Base-by-base conservation (phyloP, 1,140 invertebrate genomes). In the Drosophila elegans region DNA sequence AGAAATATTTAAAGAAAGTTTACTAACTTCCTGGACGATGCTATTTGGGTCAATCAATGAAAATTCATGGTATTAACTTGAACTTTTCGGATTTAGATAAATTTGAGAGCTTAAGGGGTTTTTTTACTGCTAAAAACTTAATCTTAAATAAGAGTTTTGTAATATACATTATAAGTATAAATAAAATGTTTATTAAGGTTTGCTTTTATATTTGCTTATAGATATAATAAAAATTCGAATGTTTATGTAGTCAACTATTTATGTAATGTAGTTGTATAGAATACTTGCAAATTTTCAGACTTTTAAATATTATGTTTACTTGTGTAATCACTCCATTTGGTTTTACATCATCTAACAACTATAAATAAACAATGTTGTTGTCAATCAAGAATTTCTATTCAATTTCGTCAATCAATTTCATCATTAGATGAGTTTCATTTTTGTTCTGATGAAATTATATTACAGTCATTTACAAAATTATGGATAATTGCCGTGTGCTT, bases 1-100 rank as follows among this genome's bases (percentile, higher is more conserved):
- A 85, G 81, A 52, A 81, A 82, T 69, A 55, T 72, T 60, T 74
- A 68, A 49, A 71, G 78, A 85, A 82, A 85, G 78, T 85, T 80
- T 67, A 62, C 45, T 68, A 21, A 56, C 67, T 71, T 71, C 51
- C 52, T 56, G 36, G 36, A 29, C 10, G 5, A 11, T 36, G 36
- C 21, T 38, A 57, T 71, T 42, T 34, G 41, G 64, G 67, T 69
- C 67, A 71, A 39, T 57, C 64, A 12, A 21, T n/a, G 32, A 7
- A 38, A 39, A 46, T 25, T 32, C 2, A 2, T 11, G 2, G 21
- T 11, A n/a, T 41, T 38, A 49, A n/a, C 9, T 4, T 13, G 2
- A 16, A 6, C 21, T 44, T n/a, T 29, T 29, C 2, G 16, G 3
- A 46, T 25, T 46, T 46, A 7, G 9, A n/a, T 39, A 11, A 4